phyloP scores from a whole-genome alignment of 2,113 vertebrate species.

The Eulemur rufifrons region DNA sequence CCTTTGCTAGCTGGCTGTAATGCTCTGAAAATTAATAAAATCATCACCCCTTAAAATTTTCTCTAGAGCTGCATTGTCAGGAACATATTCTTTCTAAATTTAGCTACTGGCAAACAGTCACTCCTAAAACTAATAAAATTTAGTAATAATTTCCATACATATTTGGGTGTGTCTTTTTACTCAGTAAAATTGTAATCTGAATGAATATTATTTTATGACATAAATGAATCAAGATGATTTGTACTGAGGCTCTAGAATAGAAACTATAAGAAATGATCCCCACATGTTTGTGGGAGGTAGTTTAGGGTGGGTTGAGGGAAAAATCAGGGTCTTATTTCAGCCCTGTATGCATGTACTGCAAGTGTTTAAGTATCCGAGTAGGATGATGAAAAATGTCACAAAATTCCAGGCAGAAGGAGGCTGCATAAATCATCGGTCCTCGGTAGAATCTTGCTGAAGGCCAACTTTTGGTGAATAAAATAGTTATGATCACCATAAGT shows the following conservation, averaged over 20 bases:
- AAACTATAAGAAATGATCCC: background rate
- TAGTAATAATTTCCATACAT: constrained; percentile 20
- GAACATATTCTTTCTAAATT: constrained; percentile 54
- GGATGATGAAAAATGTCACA: constrained; percentile 62
- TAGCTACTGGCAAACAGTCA: constrained; percentile 52
- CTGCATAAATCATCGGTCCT: constrained; percentile 43
- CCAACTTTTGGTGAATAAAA: constrained; percentile 68
- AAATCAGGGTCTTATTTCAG: constrained; percentile 35
- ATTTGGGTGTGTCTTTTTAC: background rate
- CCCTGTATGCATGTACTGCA: background rate
- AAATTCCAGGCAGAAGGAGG: constrained; percentile 28
- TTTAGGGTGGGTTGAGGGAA: background rate
- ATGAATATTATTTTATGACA: background rate
- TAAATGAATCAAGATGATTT: constrained; percentile 37
- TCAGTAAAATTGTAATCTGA: constrained; percentile 38
- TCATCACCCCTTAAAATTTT: constrained; percentile 48
- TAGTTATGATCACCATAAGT: constrained; percentile 54
- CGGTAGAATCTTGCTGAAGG: constrained; percentile 43
- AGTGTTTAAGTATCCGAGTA: constrained; percentile 20
- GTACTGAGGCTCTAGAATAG: background rate
- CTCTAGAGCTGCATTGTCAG: constrained; percentile 29
- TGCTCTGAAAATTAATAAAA: constrained; percentile 68
- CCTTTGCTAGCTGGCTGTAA: constrained; percentile 43
- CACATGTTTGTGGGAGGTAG: background rate
- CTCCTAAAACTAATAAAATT: constrained; percentile 52